phyloP scores from a whole-genome alignment of 1,140 invertebrate genomes.

The Neodiprion pinetum region DNA sequence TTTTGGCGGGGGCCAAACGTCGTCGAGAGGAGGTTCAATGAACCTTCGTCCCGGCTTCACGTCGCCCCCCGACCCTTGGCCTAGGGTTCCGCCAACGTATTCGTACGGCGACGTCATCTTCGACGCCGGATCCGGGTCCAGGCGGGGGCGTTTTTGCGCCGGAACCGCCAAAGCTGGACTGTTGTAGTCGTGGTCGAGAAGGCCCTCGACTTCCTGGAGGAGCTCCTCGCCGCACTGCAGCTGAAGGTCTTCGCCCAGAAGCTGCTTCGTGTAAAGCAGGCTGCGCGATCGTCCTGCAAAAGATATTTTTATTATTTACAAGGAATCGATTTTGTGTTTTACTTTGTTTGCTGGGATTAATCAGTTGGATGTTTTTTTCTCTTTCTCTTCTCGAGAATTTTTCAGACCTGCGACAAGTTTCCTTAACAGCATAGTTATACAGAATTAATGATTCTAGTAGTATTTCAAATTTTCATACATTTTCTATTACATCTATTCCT shows the following conservation, averaged over 20 bases:
- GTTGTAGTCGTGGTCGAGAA: constrained; percentile 59
- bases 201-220: constrained; percentile 49
- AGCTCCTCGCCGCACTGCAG: constrained; percentile 53
- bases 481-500: too few relatives aligned
- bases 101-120: constrained; percentile 36
- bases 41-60: constrained; percentile 41
- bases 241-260: constrained; percentile 55
- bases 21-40: constrained; percentile 57
- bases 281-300: constrained; percentile 58
- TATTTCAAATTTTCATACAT: too few relatives aligned
- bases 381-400: too few relatives aligned
- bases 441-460: too few relatives aligned
- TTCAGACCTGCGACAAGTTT: too few relatives aligned
- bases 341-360: too few relatives aligned
- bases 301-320: constrained; percentile 19
- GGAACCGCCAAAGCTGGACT: constrained; percentile 51
- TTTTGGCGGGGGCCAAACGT: constrained; percentile 58
- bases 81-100: constrained; percentile 37
- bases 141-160: constrained; percentile 46
- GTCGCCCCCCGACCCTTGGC: constrained; percentile 24
- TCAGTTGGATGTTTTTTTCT: too few relatives aligned
- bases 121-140: constrained; percentile 34
- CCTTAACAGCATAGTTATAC: too few relatives aligned
- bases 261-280: constrained; percentile 53
- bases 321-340: constrained; percentile 3